Conservation (phyloP, 2,888 invertebrate genomes). For the Nemapogon koenigi region DNA sequence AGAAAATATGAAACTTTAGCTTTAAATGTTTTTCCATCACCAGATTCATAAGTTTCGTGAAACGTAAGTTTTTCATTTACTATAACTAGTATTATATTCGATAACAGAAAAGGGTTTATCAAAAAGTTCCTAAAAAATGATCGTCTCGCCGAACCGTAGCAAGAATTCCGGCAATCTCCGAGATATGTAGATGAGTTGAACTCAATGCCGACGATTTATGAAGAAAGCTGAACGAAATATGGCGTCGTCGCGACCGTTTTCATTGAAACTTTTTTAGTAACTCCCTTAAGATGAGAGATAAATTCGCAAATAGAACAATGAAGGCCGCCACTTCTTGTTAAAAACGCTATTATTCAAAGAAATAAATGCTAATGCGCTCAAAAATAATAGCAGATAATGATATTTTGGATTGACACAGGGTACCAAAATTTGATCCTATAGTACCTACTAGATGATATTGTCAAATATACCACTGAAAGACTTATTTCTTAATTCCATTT, state of each 20-base stretch:
- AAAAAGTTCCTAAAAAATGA: slow-evolving; percentile 18
- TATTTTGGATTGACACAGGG: too few species aligned
- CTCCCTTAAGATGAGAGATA: slow-evolving; percentile 33
- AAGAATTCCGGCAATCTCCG: slow-evolving; percentile 18
- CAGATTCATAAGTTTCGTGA: too few species aligned
- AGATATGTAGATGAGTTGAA: slow-evolving; percentile 47
- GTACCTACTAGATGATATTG: too few species aligned
- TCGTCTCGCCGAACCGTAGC: slow-evolving; percentile 18
- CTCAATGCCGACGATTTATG: slow-evolving; percentile 50
- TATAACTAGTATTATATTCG: neutral
- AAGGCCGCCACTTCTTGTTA: slow-evolving; percentile 28
- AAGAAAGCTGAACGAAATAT: slow-evolving; percentile 51
- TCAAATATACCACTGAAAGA: too few species aligned
- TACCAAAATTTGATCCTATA: too few species aligned
- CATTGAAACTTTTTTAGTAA: slow-evolving; percentile 50
- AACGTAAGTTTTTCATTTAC: too few species aligned
- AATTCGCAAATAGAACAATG: slow-evolving; percentile 42
- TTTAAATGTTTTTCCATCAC: too few species aligned
- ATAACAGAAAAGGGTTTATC: neutral
- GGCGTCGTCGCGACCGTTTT: slow-evolving; percentile 41
- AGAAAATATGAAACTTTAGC: too few species aligned
- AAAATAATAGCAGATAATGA: too few species aligned
- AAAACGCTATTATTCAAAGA: slow-evolving; percentile 10
- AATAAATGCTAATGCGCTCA: slow-evolving; percentile 15
- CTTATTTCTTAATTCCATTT: too few species aligned